Evolutionary conservation across 2,888 invertebrate species (phyloP).

Genomic region (Gari tellinella): DNA sequence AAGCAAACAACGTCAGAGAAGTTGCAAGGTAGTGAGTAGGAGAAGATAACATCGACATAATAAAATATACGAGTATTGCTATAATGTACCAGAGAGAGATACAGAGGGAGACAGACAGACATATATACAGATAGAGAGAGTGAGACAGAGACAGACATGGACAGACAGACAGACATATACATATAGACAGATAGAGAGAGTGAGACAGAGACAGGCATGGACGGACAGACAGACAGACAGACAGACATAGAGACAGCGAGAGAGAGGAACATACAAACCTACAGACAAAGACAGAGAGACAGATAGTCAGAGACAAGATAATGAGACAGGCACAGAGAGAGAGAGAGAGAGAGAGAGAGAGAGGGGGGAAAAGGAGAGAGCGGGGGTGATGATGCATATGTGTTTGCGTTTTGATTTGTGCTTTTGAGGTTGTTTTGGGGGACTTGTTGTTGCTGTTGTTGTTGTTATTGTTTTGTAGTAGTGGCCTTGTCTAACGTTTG

Average conservation of each 20-base stretch:
- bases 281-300: not conserved
- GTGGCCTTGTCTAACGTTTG: no score
- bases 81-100: not conserved
- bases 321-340: constrained; percentile 2
- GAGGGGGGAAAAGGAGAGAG: constrained; percentile 4
- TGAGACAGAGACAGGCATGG: constrained; percentile 6
- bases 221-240: constrained; percentile 10
- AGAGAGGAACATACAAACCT: no score
- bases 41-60: no score
- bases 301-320: not conserved
- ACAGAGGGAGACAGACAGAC: constrained; percentile 4
- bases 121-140: constrained; percentile 5
- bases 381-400: not conserved
- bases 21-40: no score
- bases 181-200: constrained; percentile 5
- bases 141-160: constrained; percentile 4
- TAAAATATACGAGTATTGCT: no score
- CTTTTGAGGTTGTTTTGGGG: no score
- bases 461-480: no score
- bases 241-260: constrained; percentile 4
- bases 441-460: no score
- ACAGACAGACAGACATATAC: constrained; percentile 1
- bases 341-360: constrained; percentile 18
- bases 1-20: no score
- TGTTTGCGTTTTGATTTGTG: no score